Evolutionary conservation across 1,140 invertebrate genomes (phyloP).

Genomic region (Calephelis nemesis): DNA sequence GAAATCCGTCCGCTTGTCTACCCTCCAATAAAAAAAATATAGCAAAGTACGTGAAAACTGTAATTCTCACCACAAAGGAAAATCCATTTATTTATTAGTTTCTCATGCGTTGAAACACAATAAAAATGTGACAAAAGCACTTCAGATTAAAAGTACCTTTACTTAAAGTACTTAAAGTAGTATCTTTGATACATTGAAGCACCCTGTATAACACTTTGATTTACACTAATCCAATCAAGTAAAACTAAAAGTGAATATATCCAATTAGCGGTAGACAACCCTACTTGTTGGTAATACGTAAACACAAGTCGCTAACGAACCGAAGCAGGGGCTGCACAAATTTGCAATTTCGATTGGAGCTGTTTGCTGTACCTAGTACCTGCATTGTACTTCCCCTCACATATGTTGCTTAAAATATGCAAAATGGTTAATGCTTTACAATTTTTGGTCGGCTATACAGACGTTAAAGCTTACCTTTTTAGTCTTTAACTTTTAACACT

Average conservation of each 20-base stretch:
- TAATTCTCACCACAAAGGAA: no score
- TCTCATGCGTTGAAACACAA: no score
- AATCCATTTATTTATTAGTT: no score
- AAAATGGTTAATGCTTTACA: constrained; percentile 23
- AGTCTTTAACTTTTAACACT: neutral
- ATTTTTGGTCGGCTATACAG: neutral
- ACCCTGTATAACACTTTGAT: neutral
- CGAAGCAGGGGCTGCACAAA: constrained; percentile 72
- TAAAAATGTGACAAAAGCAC: no score
- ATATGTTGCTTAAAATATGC: constrained; percentile 36
- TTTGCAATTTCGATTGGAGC: constrained; percentile 77
- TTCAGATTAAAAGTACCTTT: no score
- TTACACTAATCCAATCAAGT: constrained; percentile 42
- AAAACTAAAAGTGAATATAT: constrained; percentile 56
- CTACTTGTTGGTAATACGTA: constrained; percentile 66
- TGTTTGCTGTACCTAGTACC: constrained; percentile 56
- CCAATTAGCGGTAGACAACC: constrained; percentile 68
- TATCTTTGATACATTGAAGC: no score
- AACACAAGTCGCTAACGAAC: constrained; percentile 76
- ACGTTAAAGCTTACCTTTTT: constrained; percentile 2
- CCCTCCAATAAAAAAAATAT: no score
- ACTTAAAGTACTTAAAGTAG: no score
- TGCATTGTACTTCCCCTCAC: constrained; percentile 34
- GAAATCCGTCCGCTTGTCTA: no score
- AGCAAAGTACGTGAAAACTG: no score